Evolutionary conservation across 2,797 vertebrate species (phyloP).

Genomic region (Paramormyrops hopkinsi): DNA sequence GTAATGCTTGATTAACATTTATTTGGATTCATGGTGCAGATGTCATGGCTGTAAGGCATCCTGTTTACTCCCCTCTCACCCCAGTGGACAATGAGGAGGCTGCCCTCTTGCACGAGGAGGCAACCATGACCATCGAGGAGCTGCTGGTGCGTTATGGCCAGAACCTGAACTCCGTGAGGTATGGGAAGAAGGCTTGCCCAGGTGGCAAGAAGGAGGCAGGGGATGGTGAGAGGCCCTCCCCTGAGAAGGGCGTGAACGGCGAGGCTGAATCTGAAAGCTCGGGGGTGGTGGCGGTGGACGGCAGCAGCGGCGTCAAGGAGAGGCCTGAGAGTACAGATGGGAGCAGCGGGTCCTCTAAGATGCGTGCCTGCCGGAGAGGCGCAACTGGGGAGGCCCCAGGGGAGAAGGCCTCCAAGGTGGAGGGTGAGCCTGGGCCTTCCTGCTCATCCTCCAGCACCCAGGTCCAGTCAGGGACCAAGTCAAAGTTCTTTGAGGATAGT

Average conservation of each 20-base stretch:
- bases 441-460: constrained; percentile 83
- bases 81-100: constrained; percentile 96
- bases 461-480: constrained; percentile 75
- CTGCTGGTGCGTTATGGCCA: constrained; percentile 91
- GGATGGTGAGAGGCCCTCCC: constrained; percentile 49
- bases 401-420: constrained; percentile 55
- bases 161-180: constrained; percentile 76
- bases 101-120: constrained; percentile 90
- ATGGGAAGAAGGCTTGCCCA: constrained; percentile 59
- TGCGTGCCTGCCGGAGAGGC: constrained; percentile 59
- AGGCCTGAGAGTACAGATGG: constrained; percentile 56
- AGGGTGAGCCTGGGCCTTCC: constrained; percentile 86
- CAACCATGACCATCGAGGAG: constrained; percentile 98
- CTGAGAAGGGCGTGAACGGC: constrained; percentile 62
- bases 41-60: not conserved
- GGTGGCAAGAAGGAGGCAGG: constrained; percentile 53
- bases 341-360: constrained; percentile 49
- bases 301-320: constrained; percentile 63
- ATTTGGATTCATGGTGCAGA: not conserved
- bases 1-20: not conserved
- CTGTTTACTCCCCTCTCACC: not conserved
- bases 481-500: constrained; percentile 96
- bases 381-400: constrained; percentile 62
- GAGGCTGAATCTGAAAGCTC: constrained; percentile 63
- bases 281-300: constrained; percentile 42